Conservation (phyloP, 2,113 vertebrate genomes). For the Sigmodon hispidus region DNA sequence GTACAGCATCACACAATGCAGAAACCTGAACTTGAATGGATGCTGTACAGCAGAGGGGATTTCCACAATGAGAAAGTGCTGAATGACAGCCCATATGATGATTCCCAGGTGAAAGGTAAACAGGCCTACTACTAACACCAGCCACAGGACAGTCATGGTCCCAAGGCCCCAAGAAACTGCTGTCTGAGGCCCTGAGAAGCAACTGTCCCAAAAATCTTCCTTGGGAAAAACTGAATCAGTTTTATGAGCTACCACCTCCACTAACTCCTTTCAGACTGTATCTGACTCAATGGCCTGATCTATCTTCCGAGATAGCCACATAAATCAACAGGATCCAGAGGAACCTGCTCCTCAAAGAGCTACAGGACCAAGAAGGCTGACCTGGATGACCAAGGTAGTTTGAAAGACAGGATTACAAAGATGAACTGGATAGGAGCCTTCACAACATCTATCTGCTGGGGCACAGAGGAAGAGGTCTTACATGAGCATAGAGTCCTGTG, state of each 20-base stretch:
- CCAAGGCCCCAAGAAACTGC: accelerated
- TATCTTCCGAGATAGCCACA: background rate
- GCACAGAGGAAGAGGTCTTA: background rate
- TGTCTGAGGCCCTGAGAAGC: background rate
- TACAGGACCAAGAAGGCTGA: background rate
- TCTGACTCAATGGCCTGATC: background rate
- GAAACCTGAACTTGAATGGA: background rate
- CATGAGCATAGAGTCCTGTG: background rate
- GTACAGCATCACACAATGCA: background rate
- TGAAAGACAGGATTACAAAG: background rate
- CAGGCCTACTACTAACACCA: background rate
- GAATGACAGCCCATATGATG: background rate
- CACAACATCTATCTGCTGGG: background rate
- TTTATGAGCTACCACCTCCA: background rate
- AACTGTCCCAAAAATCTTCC: background rate
- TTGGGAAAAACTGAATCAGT: background rate
- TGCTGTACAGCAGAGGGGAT: background rate
- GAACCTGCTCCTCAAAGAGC: background rate
- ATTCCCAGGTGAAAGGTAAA: background rate
- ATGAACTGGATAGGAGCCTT: background rate
- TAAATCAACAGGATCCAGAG: background rate
- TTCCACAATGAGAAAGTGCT: background rate
- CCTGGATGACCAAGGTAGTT: background rate
- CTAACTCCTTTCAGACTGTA: background rate
- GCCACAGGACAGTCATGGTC: background rate